Evolutionary conservation across 2,888 invertebrate genomes (phyloP).

Genomic region (Tiliacea aurago): DNA sequence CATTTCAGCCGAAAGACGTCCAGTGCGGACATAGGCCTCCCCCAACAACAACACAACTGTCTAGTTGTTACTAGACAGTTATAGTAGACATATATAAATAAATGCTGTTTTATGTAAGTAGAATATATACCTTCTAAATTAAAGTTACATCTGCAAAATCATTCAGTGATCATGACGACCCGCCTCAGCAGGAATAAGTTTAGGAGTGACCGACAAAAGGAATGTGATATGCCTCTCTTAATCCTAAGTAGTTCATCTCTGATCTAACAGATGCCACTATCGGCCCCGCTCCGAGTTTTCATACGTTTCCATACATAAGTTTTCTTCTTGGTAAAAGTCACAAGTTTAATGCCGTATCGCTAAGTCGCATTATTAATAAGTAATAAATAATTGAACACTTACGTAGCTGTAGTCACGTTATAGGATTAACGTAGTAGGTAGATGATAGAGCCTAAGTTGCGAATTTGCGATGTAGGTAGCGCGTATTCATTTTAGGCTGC

Average conservation of each 20-base stretch:
- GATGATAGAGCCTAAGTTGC: no score
- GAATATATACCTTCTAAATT: conserved; percentile 3
- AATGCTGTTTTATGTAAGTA: not conserved
- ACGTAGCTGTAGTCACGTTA: not conserved
- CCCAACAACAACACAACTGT: no score
- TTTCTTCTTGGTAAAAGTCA: not conserved
- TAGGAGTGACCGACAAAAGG: not conserved
- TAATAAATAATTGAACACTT: not conserved
- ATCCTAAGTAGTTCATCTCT: conserved; percentile 11
- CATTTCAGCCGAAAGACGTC: no score
- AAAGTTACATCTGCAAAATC: conserved; percentile 6
- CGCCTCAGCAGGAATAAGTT: conserved; percentile 1
- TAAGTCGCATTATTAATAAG: not conserved
- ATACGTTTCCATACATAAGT: not conserved
- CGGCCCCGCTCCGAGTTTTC: not conserved
- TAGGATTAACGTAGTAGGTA: no score
- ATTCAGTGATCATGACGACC: not conserved
- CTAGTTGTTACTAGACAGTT: not conserved
- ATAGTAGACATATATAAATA: no score
- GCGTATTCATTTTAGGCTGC: not conserved
- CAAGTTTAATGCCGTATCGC: not conserved
- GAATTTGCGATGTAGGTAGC: no score
- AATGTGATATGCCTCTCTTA: not conserved
- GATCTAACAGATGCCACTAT: conserved; percentile 41
- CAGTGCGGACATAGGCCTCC: no score